phyloP scores from a whole-genome alignment of 2,113 vertebrate genomes.

The Panthera leo region DNA sequence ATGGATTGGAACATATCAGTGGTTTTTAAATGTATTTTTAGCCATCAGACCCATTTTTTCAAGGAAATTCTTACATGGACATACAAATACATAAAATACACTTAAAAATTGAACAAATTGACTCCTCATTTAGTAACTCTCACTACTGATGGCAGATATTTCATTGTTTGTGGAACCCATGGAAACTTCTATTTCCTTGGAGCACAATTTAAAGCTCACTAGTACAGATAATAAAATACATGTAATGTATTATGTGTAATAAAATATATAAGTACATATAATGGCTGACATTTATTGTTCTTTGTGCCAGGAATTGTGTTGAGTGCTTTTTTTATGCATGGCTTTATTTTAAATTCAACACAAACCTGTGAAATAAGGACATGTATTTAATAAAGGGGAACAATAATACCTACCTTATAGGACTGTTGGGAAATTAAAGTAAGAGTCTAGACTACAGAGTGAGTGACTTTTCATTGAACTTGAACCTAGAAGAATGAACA shows the following conservation, averaged over 20 bases:
- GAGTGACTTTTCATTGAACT: not conserved
- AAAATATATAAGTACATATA: not conserved
- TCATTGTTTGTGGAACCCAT: not conserved
- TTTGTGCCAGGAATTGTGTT: not conserved
- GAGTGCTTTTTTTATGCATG: not conserved
- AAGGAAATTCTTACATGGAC: not conserved
- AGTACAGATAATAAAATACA: not conserved
- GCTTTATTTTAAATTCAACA: constrained; percentile 15
- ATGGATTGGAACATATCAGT: not conserved
- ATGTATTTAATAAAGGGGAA: not conserved
- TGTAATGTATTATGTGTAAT: not conserved
- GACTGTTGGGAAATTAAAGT: not conserved
- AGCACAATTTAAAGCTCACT: not conserved
- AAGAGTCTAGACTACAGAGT: not conserved
- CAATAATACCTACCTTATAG: not conserved
- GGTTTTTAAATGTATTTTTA: not conserved
- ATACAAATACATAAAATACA: not conserved
- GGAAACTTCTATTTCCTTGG: not conserved
- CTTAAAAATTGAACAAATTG: not conserved
- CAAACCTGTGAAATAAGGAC: not conserved
- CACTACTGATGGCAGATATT: not conserved
- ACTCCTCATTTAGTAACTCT: not conserved
- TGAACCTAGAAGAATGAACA: not conserved
- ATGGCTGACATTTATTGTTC: not conserved
- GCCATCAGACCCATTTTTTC: not conserved